Conservation (phyloP, 2,888 invertebrate genomes). For the Bhutanitis thaidina region DNA sequence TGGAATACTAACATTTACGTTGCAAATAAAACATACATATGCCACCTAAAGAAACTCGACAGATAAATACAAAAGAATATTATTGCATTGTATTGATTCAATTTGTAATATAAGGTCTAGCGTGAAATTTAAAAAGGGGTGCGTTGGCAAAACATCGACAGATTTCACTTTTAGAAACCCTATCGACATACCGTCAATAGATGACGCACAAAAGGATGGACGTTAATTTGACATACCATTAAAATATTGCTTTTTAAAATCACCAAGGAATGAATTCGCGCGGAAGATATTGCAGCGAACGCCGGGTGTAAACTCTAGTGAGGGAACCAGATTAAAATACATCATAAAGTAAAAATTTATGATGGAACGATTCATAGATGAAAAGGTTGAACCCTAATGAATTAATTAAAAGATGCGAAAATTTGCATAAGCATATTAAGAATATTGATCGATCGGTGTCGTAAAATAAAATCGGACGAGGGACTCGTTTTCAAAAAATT, state of each 20-base stretch:
- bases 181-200: slow-evolving; percentile 75
- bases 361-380: slow-evolving; percentile 36
- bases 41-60: slow-evolving; percentile 41
- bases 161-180: slow-evolving; percentile 48
- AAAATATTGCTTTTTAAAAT: slow-evolving; percentile 73
- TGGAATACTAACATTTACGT: background rate
- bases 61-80: slow-evolving; percentile 44
- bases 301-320: slow-evolving; percentile 40
- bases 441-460: slow-evolving; percentile 69
- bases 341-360: slow-evolving; percentile 62
- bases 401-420: slow-evolving; percentile 50
- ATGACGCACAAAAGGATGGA: slow-evolving; percentile 60
- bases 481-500: slow-evolving; percentile 41
- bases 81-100: slow-evolving; percentile 59
- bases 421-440: slow-evolving; percentile 55
- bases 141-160: slow-evolving; percentile 51
- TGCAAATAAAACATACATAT: slow-evolving; percentile 21
- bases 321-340: slow-evolving; percentile 32
- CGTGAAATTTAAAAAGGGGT: slow-evolving; percentile 72
- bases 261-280: slow-evolving; percentile 54
- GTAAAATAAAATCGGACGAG: slow-evolving; percentile 50
- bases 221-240: slow-evolving; percentile 78
- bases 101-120: slow-evolving; percentile 67
- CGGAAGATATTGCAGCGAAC: slow-evolving; percentile 64
- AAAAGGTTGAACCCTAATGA: slow-evolving; percentile 49